These are phyloP conservation scores for Cryptocephalus moraei DNA, from an alignment of 2,888 invertebrate species.

Conservation along the genomic window DNA sequence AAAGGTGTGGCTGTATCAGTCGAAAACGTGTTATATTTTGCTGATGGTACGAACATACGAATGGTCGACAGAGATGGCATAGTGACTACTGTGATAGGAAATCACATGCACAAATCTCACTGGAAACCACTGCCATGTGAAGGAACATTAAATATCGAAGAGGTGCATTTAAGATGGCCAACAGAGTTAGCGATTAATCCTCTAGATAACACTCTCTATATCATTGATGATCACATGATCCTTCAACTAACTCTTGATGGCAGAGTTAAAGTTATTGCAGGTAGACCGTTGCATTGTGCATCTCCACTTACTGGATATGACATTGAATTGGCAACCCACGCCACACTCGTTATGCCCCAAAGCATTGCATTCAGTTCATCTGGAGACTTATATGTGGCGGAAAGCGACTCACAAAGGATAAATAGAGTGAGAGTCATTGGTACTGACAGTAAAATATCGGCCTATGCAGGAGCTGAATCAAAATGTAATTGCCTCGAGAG, in stretches of 20 bases:
- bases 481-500: constrained; percentile 88
- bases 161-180: constrained; percentile 92
- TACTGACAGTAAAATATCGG: constrained; percentile 84
- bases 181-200: constrained; percentile 92
- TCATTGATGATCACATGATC: constrained; percentile 94
- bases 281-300: constrained; percentile 86
- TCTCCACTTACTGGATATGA: constrained; percentile 71
- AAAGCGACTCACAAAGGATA: constrained; percentile 90
- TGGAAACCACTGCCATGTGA: constrained; percentile 92
- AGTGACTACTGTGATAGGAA: constrained; percentile 84
- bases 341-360: constrained; percentile 85
- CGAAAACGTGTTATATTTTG: constrained; percentile 87
- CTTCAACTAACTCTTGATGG: constrained; percentile 86
- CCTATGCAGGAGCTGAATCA: constrained; percentile 91
- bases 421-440: constrained; percentile 85
- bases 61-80: constrained; percentile 89
- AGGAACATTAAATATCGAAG: constrained; percentile 82
- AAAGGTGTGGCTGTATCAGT: constrained; percentile 93
- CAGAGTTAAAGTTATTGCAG: constrained; percentile 85
- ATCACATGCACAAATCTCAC: constrained; percentile 86
- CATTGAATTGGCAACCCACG: constrained; percentile 81
- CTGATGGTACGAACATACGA: constrained; percentile 86
- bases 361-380: constrained; percentile 89
- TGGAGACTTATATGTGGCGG: constrained; percentile 88
- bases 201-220: constrained; percentile 86